A percentile compares a stretch with the other conserved stretches of the same genome.
phyloP scores from a whole-genome alignment of 2,888 invertebrate species.

The Auanema sp. region DNA sequence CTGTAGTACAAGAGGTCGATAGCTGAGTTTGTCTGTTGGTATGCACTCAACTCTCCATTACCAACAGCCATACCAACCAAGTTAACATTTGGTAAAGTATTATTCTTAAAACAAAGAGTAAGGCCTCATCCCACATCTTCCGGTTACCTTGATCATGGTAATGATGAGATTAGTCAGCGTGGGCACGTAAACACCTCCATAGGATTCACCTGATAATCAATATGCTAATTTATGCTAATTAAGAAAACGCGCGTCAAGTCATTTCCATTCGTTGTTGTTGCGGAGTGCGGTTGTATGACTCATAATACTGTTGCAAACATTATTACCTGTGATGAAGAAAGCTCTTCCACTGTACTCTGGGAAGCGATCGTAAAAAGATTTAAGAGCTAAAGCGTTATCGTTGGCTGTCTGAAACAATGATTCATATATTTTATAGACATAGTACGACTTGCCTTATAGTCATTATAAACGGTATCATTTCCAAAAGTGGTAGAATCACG shows the following conservation, averaged over 20 bases:
- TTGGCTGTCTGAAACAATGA: conserved; percentile 61
- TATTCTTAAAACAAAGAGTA: conserved; percentile 21
- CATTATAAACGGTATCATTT: conserved; percentile 38
- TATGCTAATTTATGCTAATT: background rate
- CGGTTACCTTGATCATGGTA: conserved; percentile 31
- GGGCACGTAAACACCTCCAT: conserved; percentile 68
- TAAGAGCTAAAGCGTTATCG: conserved; percentile 66
- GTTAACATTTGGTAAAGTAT: conserved; percentile 37
- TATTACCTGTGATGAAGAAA: conserved; percentile 64
- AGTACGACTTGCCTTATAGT: conserved; percentile 30
- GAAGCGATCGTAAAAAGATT: conserved; percentile 67
- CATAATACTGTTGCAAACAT: background rate
- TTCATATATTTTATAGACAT: too few relatives aligned
- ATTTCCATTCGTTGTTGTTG: too few relatives aligned
- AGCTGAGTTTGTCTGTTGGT: conserved; percentile 47
- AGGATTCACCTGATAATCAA: conserved; percentile 65
- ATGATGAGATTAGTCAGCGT: conserved; percentile 49
- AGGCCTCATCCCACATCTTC: background rate
- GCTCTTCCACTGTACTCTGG: conserved; percentile 64
- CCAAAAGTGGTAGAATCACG: conserved; percentile 45
- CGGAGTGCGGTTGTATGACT: too few relatives aligned
- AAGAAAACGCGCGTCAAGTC: background rate
- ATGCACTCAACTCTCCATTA: conserved; percentile 55
- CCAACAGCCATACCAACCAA: conserved; percentile 60
- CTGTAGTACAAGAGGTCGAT: conserved; percentile 49